Evolutionary conservation across 2,888 invertebrate species (phyloP).

Genomic region (Parascotia fuliginaria): DNA sequence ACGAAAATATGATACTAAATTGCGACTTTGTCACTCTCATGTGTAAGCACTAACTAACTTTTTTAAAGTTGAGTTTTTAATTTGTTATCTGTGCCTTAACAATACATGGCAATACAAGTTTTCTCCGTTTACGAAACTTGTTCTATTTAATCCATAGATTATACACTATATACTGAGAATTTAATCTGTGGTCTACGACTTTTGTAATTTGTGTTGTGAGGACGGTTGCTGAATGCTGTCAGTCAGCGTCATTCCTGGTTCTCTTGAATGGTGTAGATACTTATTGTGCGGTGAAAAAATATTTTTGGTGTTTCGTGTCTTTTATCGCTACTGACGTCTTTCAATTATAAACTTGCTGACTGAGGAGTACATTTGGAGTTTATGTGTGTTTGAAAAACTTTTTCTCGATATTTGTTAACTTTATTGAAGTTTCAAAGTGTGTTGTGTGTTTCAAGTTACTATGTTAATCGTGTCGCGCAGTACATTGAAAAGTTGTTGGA

Average conservation of each 20-base stretch:
- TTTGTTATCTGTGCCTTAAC: constrained; percentile 11
- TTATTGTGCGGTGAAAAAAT: constrained; percentile 16
- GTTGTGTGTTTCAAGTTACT: constrained; percentile 27
- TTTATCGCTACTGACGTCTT: neutral
- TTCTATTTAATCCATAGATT: no score
- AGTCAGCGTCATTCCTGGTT: constrained; percentile 55
- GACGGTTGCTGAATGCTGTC: constrained; percentile 29
- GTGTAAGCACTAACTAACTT: no score
- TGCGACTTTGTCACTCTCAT: no score
- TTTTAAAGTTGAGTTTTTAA: no score
- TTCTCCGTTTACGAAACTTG: no score
- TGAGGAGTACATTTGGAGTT: constrained; percentile 6
- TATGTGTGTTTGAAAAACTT: constrained; percentile 19
- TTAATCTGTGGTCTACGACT: no score
- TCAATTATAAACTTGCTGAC: constrained; percentile 4
- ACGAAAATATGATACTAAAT: no score
- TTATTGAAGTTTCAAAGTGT: constrained; percentile 49
- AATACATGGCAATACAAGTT: neutral
- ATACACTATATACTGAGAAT: no score
- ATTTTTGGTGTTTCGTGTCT: constrained; percentile 17
- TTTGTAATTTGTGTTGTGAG: constrained; percentile 31
- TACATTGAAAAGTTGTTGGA: constrained; percentile 72
- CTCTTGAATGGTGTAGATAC: constrained; percentile 24
- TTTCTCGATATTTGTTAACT: constrained; percentile 23
- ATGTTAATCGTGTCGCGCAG: constrained; percentile 44